phyloP scores from a whole-genome alignment of 2,113 vertebrate species.

The Zosterops pallidus region DNA sequence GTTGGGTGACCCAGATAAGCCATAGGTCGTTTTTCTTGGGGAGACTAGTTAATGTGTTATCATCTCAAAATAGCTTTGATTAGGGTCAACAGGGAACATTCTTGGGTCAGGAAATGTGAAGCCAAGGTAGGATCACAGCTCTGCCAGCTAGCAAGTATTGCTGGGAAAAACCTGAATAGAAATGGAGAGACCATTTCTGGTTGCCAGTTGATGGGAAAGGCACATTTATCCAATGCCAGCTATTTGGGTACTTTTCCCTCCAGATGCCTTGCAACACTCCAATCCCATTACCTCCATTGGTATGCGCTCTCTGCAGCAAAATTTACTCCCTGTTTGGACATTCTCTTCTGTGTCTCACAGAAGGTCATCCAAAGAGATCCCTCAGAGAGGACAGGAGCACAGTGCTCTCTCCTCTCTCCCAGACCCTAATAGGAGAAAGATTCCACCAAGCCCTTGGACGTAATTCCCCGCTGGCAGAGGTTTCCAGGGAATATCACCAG shows the following conservation, averaged over 20 bases:
- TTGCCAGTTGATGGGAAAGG: constrained; percentile 34
- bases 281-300: neutral
- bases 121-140: constrained; percentile 8
- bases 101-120: constrained; percentile 42
- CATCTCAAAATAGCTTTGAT: constrained; percentile 63
- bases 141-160: constrained; percentile 31
- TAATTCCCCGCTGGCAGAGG: constrained; percentile 49
- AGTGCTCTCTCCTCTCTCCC: neutral
- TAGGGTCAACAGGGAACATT: constrained; percentile 48
- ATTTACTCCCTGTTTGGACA: constrained; percentile 18
- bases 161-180: constrained; percentile 53
- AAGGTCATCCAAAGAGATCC: constrained; percentile 43
- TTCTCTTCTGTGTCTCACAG: neutral
- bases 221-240: constrained; percentile 29
- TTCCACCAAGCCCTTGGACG: neutral
- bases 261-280: constrained; percentile 53
- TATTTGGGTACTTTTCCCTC: constrained; percentile 52
- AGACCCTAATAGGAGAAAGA: constrained; percentile 58
- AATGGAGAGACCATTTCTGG: constrained; percentile 31
- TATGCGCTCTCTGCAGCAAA: neutral
- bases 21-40: constrained; percentile 51
- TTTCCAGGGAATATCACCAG: neutral
- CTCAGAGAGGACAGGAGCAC: neutral
- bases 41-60: constrained; percentile 52
- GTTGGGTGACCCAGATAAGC: constrained; percentile 62